Percentiles rank a stretch among this genome's conserved stretches.
Evolutionary conservation across 2,113 vertebrate species (phyloP).

Genomic region (Leptocoma aspasia): DNA sequence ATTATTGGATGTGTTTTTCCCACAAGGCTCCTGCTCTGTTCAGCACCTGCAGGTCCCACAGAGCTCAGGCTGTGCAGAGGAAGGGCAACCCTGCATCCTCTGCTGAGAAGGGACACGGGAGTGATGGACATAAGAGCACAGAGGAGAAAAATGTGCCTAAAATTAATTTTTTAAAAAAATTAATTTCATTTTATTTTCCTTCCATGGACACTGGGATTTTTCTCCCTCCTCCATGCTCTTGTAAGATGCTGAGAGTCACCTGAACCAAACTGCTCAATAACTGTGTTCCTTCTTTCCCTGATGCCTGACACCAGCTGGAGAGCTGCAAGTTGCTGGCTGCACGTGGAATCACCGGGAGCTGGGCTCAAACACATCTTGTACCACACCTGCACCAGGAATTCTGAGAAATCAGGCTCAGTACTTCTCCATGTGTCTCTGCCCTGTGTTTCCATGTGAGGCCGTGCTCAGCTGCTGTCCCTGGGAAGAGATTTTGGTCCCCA

Average conservation of each 20-base stretch:
- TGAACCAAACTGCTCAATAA: rapidly evolving
- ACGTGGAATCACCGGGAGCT: background rate
- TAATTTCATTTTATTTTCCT: background rate
- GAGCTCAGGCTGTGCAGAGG: background rate
- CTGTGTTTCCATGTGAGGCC: rapidly evolving
- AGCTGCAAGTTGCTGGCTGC: background rate
- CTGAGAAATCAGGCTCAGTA: rapidly evolving
- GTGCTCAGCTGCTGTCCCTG: background rate
- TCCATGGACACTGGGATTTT: background rate
- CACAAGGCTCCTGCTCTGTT: background rate
- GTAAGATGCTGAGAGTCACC: background rate
- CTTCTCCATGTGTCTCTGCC: rapidly evolving
- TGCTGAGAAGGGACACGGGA: background rate
- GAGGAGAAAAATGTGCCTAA: background rate
- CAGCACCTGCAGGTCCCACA: background rate
- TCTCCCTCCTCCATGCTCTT: background rate
- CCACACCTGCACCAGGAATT: background rate
- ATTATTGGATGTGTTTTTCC: background rate
- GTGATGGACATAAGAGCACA: background rate
- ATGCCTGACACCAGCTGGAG: background rate
- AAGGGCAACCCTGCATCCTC: background rate
- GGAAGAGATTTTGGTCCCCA: background rate
- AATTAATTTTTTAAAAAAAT: no score
- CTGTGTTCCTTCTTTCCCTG: background rate
- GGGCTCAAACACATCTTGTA: background rate